Percentiles rank a stretch among this genome's conserved stretches.
These are phyloP conservation scores for Epinotia nisella DNA, from an alignment of 2,888 invertebrate species.

Conservation along the genomic window DNA sequence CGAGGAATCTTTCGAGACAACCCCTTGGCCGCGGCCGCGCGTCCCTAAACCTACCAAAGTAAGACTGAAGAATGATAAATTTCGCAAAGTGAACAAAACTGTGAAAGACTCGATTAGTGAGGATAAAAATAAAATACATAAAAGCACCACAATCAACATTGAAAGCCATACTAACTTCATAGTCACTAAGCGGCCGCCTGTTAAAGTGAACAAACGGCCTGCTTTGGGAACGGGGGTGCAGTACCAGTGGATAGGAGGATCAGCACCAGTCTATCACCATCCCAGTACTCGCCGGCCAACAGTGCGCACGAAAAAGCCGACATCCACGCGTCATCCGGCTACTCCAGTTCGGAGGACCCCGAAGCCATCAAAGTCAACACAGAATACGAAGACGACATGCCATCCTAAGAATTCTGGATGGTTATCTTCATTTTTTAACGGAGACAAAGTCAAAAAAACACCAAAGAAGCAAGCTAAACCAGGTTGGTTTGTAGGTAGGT, in stretches of 20 bases:
- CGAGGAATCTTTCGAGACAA: slow-evolving; percentile 67
- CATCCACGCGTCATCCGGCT: slow-evolving; percentile 54
- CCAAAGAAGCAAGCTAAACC: slow-evolving; percentile 66
- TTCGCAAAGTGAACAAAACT: slow-evolving; percentile 71
- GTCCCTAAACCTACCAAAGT: slow-evolving; percentile 70
- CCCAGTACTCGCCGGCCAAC: slow-evolving; percentile 54
- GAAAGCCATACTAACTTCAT: slow-evolving; percentile 79
- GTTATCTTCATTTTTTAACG: slow-evolving; percentile 69
- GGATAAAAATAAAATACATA: slow-evolving; percentile 67
- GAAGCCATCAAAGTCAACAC: slow-evolving; percentile 65
- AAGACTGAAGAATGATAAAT: slow-evolving; percentile 65
- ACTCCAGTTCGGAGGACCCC: slow-evolving; percentile 50
- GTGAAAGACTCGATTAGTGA: slow-evolving; percentile 66
- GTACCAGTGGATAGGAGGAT: slow-evolving; percentile 61
- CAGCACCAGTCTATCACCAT: slow-evolving; percentile 45
- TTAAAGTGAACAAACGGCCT: slow-evolving; percentile 49
- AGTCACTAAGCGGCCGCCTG: slow-evolving; percentile 67
- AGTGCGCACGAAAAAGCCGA: slow-evolving; percentile 38
- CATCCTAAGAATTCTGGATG: slow-evolving; percentile 67
- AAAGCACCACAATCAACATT: slow-evolving; percentile 78
- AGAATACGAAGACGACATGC: slow-evolving; percentile 64
- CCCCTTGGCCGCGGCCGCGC: slow-evolving; percentile 57
- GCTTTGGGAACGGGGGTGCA: slow-evolving; percentile 58
- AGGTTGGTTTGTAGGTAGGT: slow-evolving; percentile 77
- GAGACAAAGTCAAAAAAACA: slow-evolving; percentile 62